Base-by-base conservation (phyloP, 53 echinoderm and acorn worm species). In the Glandiceps talaboti region DNA sequence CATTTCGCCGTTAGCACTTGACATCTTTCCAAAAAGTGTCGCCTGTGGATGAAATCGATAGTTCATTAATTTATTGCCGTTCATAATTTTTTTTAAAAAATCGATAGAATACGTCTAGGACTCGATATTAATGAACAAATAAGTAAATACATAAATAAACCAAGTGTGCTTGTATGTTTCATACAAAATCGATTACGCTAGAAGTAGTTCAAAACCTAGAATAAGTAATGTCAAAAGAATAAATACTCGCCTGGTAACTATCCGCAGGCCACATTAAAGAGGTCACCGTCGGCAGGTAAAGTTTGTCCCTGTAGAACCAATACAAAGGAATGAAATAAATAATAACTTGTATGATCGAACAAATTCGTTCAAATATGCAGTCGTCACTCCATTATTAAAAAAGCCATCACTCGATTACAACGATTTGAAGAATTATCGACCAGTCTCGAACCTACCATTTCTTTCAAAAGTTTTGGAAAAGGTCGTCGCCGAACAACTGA, bases 221-320 rank as follows among this genome's bases (percentile, higher is more conserved):
- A 12, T 45, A 20, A 12, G 64, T 12, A 45, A 45, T 45, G 64
- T 6, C n/a, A n/a, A n/a, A n/a, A n/a, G n/a, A n/a, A n/a, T n/a
- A n/a, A n/a, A n/a, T n/a, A 30, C 45, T 77, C 82, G 89, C 91
- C 91, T 86, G 81, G 29, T 78, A 86, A 27, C 73, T 33, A 72
- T 89, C 82, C 12, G 91, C 82, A 0, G 91, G 91, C 91, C 91
- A 91, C 1, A 80, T 27, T 14, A 86, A 76, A 14, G 89, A 84
- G 30, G 88, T 91, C 25, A 89, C 77, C 6, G 89, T 79, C 1
- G 91, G 84, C 0, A 89, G 31, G 80, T 89, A 91, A 0, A 33
- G 33, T 6, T 81, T 84, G 28, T 91, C 91, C 33, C 91, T 91
- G 86, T 31, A 80, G 75, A 14, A 32, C 25, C 30, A 80, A 29